These are phyloP conservation scores for Chaunax sp. DNA, from an alignment of 2,797 vertebrate genomes.

Conservation along the genomic window DNA sequence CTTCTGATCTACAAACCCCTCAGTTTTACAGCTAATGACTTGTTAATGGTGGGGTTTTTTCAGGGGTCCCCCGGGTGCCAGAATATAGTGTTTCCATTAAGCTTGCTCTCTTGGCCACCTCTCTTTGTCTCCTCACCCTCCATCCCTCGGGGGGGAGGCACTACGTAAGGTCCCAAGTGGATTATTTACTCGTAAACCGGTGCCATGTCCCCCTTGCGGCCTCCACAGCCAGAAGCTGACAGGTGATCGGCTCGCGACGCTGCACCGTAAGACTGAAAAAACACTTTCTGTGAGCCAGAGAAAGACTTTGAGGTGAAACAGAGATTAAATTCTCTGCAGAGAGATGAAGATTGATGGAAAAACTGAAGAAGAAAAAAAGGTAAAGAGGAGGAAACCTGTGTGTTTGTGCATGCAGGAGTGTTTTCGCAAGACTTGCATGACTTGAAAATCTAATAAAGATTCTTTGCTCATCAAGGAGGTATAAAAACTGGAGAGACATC, in stretches of 20 bases:
- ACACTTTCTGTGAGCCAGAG: constrained; percentile 1
- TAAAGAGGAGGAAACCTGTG: not conserved
- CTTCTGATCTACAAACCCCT: constrained; percentile 20
- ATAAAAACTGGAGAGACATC: not conserved
- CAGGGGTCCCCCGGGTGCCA: constrained; percentile 38
- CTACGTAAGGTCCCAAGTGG: constrained; percentile 60
- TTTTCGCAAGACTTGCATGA: not conserved
- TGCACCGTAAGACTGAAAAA: constrained; percentile 41
- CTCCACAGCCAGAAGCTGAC: constrained; percentile 38
- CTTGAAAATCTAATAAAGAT: not conserved
- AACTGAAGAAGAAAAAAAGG: constrained; percentile 12
- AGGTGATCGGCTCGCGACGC: constrained; percentile 43
- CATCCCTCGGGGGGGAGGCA: constrained; percentile 42
- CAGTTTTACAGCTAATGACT: constrained; percentile 19
- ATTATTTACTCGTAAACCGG: constrained; percentile 63
- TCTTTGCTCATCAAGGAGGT: not conserved
- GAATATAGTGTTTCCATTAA: constrained; percentile 53
- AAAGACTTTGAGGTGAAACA: constrained; percentile 18
- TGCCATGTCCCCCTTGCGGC: constrained; percentile 26
- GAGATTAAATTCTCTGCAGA: constrained; percentile 36
- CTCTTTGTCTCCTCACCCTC: constrained; percentile 40
- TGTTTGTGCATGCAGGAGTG: not conserved
- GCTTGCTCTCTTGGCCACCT: constrained; percentile 45
- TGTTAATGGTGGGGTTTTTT: constrained; percentile 28
- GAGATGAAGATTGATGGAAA: constrained; percentile 28